These are phyloP conservation scores for Orthosia incerta DNA, from an alignment of 2,888 invertebrate genomes.

Conservation along the genomic window DNA sequence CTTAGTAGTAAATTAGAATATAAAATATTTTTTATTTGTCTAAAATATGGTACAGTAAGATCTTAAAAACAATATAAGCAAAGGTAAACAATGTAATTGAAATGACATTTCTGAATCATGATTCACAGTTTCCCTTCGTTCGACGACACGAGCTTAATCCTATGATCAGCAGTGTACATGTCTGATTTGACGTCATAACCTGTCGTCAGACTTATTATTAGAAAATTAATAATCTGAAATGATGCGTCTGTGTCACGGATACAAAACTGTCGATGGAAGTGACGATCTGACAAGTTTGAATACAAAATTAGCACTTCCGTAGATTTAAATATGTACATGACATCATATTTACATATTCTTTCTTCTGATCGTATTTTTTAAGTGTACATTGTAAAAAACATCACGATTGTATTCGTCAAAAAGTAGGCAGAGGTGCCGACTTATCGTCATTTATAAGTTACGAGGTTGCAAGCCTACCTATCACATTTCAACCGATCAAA, in stretches of 20 bases:
- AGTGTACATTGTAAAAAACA: not conserved
- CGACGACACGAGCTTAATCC: not conserved
- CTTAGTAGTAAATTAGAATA: no score
- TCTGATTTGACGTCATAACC: conserved; percentile 31
- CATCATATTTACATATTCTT: conserved; percentile 12
- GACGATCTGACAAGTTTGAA: conserved; percentile 40
- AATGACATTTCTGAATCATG: not conserved
- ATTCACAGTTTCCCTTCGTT: not conserved
- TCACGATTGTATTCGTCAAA: not conserved
- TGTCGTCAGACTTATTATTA: conserved; percentile 31
- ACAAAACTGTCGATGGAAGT: conserved; percentile 37
- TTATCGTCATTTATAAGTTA: not conserved
- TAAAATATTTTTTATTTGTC: no score
- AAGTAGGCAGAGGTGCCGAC: not conserved
- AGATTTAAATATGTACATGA: conserved; percentile 35
- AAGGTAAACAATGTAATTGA: no score
- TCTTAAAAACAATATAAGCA: no score
- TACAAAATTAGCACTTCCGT: conserved; percentile 57
- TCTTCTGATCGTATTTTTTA: conserved; percentile 5
- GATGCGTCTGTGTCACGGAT: conserved; percentile 28
- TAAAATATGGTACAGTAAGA: no score
- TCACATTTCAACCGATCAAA: no score
- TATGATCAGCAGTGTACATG: not conserved
- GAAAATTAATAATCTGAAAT: conserved; percentile 10
- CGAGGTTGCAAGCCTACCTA: no score